phyloP scores from a whole-genome alignment of 1,140 invertebrate genomes.

The Anagrus nilaparvatae region DNA sequence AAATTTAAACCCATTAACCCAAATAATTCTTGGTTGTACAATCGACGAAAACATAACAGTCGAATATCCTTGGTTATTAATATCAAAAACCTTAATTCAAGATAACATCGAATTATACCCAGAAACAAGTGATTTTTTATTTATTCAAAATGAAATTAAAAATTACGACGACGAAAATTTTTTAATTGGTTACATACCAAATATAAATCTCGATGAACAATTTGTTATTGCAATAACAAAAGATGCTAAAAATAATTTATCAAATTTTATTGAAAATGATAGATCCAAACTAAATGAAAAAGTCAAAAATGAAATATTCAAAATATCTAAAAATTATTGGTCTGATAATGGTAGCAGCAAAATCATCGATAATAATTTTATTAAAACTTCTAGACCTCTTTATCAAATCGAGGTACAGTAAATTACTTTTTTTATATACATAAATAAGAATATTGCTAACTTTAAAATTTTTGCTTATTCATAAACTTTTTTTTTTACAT shows the following conservation, averaged over 20 bases:
- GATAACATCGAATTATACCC: conserved; percentile 45
- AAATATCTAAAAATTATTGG: too few species aligned
- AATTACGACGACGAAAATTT: conserved; percentile 45
- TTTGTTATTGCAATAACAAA: conserved; percentile 60
- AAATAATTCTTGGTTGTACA: conserved; percentile 42
- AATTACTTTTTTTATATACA: too few species aligned
- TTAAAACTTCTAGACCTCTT: conserved; percentile 45
- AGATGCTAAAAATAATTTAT: conserved; percentile 37
- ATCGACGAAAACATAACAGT: conserved; percentile 50
- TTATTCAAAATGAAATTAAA: conserved; percentile 42
- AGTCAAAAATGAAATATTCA: conserved; percentile 50
- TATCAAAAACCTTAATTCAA: conserved; percentile 50
- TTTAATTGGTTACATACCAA: conserved; percentile 57
- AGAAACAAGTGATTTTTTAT: conserved; percentile 47
- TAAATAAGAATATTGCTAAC: too few species aligned
- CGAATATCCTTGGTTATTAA: conserved; percentile 61
- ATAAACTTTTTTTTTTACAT: too few species aligned
- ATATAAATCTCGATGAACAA: conserved; percentile 49
- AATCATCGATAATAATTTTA: conserved; percentile 47
- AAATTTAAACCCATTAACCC: conserved; percentile 35
- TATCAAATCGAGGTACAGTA: conserved; percentile 55
- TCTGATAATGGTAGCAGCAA: conserved; percentile 49
- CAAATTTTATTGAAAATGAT: conserved; percentile 42
- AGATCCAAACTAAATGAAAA: conserved; percentile 51
- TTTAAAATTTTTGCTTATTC: too few species aligned